Evolutionary conservation across 1,140 invertebrate genomes (phyloP).

Genomic region (Subanguina moxae): DNA sequence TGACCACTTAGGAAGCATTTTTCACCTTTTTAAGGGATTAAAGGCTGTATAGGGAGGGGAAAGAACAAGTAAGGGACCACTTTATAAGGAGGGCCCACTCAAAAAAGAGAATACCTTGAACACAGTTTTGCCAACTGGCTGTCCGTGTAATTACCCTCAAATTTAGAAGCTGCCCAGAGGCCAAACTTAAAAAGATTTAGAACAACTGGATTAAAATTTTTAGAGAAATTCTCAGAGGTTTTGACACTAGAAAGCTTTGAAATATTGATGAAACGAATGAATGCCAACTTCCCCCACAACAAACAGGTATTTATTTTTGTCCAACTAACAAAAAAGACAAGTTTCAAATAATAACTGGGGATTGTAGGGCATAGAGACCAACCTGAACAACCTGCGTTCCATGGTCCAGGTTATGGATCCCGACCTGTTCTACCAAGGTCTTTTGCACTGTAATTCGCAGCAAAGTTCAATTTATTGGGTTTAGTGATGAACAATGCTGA

Average conservation of each 20-base stretch:
- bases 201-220: background rate
- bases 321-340: too few relatives aligned
- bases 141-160: too few relatives aligned
- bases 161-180: too few relatives aligned
- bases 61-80: too few relatives aligned
- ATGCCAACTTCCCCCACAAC: conserved; percentile 79
- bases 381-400: conserved; percentile 87
- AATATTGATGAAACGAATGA: conserved; percentile 81
- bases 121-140: too few relatives aligned
- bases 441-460: too few relatives aligned
- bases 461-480: background rate
- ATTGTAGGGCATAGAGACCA: conserved; percentile 76
- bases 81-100: too few relatives aligned
- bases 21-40: too few relatives aligned
- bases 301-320: conserved; percentile 58
- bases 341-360: too few relatives aligned
- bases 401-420: conserved; percentile 77
- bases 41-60: too few relatives aligned
- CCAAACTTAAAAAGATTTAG: background rate
- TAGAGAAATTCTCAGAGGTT: conserved; percentile 52
- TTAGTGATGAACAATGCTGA: conserved; percentile 85
- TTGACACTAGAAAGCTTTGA: conserved; percentile 86
- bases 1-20: too few relatives aligned
- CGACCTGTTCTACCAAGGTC: conserved; percentile 77
- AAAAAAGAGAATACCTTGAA: too few relatives aligned